A percentile compares a stretch with the other conserved stretches of the same genome.
These are phyloP conservation scores for Fulmarus glacialis DNA, from an alignment of 2,113 vertebrate genomes.

Conservation along the genomic window DNA sequence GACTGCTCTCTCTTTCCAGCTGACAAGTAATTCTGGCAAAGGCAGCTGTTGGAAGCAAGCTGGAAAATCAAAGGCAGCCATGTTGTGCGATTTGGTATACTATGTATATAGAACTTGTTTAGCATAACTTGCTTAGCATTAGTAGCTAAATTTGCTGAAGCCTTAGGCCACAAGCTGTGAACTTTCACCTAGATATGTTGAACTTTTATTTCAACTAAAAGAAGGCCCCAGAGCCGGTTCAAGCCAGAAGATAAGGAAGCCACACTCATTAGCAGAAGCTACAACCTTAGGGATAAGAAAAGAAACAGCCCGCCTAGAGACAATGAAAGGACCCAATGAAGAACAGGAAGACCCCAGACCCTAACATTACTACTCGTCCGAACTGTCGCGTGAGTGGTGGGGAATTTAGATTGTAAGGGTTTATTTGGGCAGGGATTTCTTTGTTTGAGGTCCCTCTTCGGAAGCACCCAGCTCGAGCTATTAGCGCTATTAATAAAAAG, in stretches of 20 bases:
- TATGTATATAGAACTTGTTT: neutral
- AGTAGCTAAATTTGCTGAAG: neutral
- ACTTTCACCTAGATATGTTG: neutral
- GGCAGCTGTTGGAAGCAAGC: neutral
- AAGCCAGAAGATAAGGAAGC: neutral
- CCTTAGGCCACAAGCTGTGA: neutral
- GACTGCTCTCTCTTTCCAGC: neutral
- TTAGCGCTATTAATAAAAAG: neutral
- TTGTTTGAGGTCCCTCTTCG: neutral
- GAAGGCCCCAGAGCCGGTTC: neutral
- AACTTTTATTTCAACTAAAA: neutral
- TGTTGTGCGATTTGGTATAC: neutral
- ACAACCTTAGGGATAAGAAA: neutral
- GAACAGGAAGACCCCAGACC: neutral
- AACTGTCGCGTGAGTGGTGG: neutral
- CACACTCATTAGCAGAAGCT: neutral
- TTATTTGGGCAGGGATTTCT: neutral
- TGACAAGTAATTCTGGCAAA: neutral
- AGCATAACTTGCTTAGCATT: neutral
- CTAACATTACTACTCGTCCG: neutral
- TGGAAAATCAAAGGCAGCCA: neutral
- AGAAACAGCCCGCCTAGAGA: neutral
- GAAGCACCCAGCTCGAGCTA: neutral
- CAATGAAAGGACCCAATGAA: neutral
- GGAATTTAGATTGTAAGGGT: neutral